Evolutionary conservation across 2,888 invertebrate genomes (phyloP).

Genomic region (Bimastos eiseni): DNA sequence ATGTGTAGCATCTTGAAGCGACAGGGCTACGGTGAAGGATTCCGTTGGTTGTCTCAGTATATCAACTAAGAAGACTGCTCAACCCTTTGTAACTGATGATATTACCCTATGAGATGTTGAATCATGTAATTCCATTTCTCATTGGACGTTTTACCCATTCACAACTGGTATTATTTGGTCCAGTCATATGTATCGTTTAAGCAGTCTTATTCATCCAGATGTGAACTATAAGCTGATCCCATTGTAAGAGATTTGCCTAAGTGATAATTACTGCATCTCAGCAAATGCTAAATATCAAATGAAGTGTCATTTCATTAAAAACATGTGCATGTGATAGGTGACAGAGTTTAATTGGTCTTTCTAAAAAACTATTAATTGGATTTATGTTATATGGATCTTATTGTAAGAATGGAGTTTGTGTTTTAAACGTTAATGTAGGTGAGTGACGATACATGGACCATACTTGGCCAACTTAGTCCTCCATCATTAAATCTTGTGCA

Average conservation of each 20-base stretch:
- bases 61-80: conserved; percentile 50
- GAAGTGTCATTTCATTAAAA: too few relatives aligned
- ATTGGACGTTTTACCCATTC: neutral
- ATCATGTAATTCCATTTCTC: neutral
- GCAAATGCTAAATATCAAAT: too few relatives aligned
- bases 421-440: too few relatives aligned
- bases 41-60: conserved; percentile 89
- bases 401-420: too few relatives aligned
- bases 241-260: neutral
- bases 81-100: neutral
- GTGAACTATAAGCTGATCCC: neutral
- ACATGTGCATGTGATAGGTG: neutral
- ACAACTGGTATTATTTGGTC: neutral
- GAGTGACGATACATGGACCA: too few relatives aligned
- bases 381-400: too few relatives aligned
- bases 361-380: neutral
- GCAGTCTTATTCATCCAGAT: neutral
- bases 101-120: too few relatives aligned
- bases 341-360: neutral
- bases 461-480: too few relatives aligned
- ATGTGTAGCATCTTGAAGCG: conserved; percentile 99
- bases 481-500: too few relatives aligned
- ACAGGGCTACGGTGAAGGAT: conserved; percentile 99
- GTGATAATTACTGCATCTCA: neutral
- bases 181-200: neutral